Conservation (phyloP, 37 sponge, comb jelly and placozoan species). For the Cliona cf. orientalis region DNA sequence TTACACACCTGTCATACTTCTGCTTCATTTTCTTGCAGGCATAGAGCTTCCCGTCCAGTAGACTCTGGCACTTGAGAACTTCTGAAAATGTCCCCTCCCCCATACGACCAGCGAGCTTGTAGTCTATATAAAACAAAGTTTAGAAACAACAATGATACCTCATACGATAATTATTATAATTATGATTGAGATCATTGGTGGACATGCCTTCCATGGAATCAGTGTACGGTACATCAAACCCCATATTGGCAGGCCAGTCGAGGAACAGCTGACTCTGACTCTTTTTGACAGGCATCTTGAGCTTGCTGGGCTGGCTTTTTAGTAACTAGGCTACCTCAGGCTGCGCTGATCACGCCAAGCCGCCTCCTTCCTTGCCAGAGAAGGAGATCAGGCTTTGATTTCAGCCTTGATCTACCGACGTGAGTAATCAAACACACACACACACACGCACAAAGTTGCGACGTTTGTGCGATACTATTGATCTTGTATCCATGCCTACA, state of each 20-base stretch:
- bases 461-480: too few relatives aligned
- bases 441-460: too few relatives aligned
- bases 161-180: too few relatives aligned
- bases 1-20: constrained; percentile 78
- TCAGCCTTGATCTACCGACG: too few relatives aligned
- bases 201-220: neutral
- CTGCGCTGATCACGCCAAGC: too few relatives aligned
- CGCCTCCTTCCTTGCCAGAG: too few relatives aligned
- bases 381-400: too few relatives aligned
- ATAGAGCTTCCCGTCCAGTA: constrained; percentile 89
- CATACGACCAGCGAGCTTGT: constrained; percentile 82
- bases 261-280: neutral
- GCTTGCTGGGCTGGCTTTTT: too few relatives aligned
- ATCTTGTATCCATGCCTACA: too few relatives aligned
- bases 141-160: neutral
- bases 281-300: neutral
- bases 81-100: constrained; percentile 99
- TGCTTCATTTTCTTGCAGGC: constrained; percentile 99
- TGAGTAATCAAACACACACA: too few relatives aligned
- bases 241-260: neutral
- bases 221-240: too few relatives aligned
- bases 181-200: neutral
- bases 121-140: constrained; percentile 59
- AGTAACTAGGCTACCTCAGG: neutral
- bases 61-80: constrained; percentile 94